Conservation (phyloP, 2,888 invertebrate species). For the Abscondita cerata region DNA sequence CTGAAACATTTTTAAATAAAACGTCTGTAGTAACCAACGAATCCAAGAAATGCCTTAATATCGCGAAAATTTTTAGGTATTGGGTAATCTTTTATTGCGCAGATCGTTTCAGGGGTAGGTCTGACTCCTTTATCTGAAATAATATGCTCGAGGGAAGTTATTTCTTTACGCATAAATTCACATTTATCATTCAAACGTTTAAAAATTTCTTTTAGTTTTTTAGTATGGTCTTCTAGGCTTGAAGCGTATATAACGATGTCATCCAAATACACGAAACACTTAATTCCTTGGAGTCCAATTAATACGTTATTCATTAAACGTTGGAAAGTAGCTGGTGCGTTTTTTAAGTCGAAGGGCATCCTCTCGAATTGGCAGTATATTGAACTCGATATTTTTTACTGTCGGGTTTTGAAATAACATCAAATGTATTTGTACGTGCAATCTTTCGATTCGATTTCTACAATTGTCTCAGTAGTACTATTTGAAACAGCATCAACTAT, state of each 20-base stretch:
- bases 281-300: neutral
- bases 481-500: no score
- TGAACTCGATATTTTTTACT: no score
- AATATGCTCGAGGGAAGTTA: constrained; percentile 51
- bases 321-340: no score
- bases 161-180: constrained; percentile 47
- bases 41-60: neutral
- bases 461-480: no score
- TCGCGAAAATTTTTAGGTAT: constrained; percentile 38
- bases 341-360: no score
- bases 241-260: constrained; percentile 13
- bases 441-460: no score
- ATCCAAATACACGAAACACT: constrained; percentile 22
- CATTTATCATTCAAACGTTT: constrained; percentile 38
- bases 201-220: constrained; percentile 5
- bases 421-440: no score
- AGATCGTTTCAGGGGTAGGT: constrained; percentile 1
- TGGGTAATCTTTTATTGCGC: constrained; percentile 16
- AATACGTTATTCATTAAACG: no score
- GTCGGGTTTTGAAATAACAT: no score
- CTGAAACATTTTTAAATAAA: neutral
- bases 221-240: constrained; percentile 1
- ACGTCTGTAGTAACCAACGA: neutral
- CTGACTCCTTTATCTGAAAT: constrained; percentile 44
- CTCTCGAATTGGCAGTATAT: no score